Evolutionary conservation across 2,113 vertebrate species (phyloP), one percentile per base, ranked within the genome.

Genomic region (Holacanthus passer): DNA sequence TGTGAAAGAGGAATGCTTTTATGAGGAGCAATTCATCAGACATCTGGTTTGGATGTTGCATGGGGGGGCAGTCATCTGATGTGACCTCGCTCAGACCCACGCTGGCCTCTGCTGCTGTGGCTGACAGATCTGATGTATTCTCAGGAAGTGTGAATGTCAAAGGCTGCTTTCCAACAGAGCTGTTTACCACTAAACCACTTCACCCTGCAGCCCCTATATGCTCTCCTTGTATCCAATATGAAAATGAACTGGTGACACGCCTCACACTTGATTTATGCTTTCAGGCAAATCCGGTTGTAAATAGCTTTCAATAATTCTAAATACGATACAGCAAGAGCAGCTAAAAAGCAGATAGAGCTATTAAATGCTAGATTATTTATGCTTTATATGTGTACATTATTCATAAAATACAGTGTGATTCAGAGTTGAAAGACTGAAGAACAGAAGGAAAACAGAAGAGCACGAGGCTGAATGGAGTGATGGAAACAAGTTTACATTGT

Each of bases 1-100:
- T 93, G 91, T 91, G 73, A 92, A 91, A 86, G 37, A 83, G 81
- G 84, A 89, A 89, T 85, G 88, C 87, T 92, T 91, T 92, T 91
- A 93, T 87, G 90, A 88, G 89, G 78, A 82, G 82, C 90, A 85
- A 87, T 90, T 87, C 84, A 88, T 89, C 88, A 83, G 88, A 86
- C 92, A 93, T 93, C 90, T 94, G 93, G 81, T 84, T 84, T 83
- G 81, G 85, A 85, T 93, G 85, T 82, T 84, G 86, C 31, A 64
- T 13, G 35, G 79, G 56, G 78, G 77, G 75, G 67, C 68, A 48
- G 78, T 77, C 64, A 71, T 87, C 71, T 82, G 79, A 82, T 78
- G 69, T 84, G 85, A 90, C 87, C 85, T 74, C n/a, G 19, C 69
- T 72, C 37, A 87, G 85, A 84, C 85, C 83, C 73, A 4, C 2